Percentiles rank a stretch among this genome's conserved stretches.
These are phyloP conservation scores for Gouania willdenowi DNA, from an alignment of 2,797 vertebrate species.

Conservation along the genomic window DNA sequence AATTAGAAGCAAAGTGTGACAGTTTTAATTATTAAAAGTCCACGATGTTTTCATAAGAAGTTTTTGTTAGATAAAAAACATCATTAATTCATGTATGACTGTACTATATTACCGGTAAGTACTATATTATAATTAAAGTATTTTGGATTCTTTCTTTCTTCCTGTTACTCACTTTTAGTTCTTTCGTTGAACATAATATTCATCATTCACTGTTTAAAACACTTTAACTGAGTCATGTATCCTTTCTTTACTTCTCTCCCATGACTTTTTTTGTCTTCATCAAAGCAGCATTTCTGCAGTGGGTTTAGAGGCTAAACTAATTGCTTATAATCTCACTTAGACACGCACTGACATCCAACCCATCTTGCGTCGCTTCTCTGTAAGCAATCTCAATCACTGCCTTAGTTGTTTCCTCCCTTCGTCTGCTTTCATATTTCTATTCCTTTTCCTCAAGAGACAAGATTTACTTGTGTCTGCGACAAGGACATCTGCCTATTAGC, in stretches of 20 bases:
- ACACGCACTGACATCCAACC: constrained; percentile 45
- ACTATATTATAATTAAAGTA: too few relatives aligned
- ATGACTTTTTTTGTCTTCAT: constrained; percentile 51
- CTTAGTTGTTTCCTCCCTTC: constrained; percentile 45
- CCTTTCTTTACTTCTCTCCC: constrained; percentile 17
- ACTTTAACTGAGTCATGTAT: constrained; percentile 35
- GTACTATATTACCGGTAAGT: too few relatives aligned
- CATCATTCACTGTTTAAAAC: constrained; percentile 35
- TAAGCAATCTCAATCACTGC: constrained; percentile 50
- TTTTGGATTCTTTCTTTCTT: too few relatives aligned
- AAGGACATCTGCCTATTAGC: constrained; percentile 80
- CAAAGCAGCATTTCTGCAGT: constrained; percentile 46
- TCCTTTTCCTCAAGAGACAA: constrained; percentile 56
- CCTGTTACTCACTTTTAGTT: too few relatives aligned
- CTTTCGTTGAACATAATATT: too few relatives aligned
- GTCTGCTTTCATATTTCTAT: constrained; percentile 40
- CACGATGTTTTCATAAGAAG: too few relatives aligned
- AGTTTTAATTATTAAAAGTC: too few relatives aligned
- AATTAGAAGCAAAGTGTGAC: too few relatives aligned
- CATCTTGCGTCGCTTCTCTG: constrained; percentile 18
- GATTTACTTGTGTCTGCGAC: constrained; percentile 80
- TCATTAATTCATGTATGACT: too few relatives aligned
- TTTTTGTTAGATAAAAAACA: too few relatives aligned
- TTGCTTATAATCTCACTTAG: constrained; percentile 64
- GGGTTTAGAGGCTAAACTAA: constrained; percentile 44